These are phyloP conservation scores for Catocala fraxini DNA, from an alignment of 2,888 invertebrate species.

Conservation along the genomic window DNA sequence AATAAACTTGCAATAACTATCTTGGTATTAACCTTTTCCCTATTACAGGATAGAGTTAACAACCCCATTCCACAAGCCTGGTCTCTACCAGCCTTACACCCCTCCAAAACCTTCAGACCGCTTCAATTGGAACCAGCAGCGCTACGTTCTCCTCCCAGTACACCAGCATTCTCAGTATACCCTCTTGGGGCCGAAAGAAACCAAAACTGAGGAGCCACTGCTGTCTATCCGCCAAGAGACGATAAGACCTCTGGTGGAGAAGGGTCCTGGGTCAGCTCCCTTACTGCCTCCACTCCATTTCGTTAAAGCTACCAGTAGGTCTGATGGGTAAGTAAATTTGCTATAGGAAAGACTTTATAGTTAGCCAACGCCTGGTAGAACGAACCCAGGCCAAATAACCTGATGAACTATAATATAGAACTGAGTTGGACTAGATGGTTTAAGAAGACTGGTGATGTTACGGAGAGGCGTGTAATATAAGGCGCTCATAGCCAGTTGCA, in stretches of 20 bases:
- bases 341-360: too few relatives aligned
- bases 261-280: slow-evolving; percentile 61
- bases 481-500: too few relatives aligned
- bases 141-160: slow-evolving; percentile 74
- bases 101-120: slow-evolving; percentile 78
- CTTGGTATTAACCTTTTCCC: neutral
- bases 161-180: slow-evolving; percentile 73
- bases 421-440: too few relatives aligned
- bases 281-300: slow-evolving; percentile 73
- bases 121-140: slow-evolving; percentile 56
- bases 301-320: slow-evolving; percentile 66
- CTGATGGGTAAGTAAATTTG: slow-evolving; percentile 60
- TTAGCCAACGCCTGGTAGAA: too few relatives aligned
- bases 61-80: slow-evolving; percentile 82
- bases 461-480: too few relatives aligned
- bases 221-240: slow-evolving; percentile 71
- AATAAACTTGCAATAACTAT: too few relatives aligned
- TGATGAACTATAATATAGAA: too few relatives aligned
- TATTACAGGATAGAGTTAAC: slow-evolving; percentile 71
- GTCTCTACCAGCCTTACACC: slow-evolving; percentile 83
- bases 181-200: slow-evolving; percentile 71
- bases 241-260: slow-evolving; percentile 76
- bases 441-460: too few relatives aligned
- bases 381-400: too few relatives aligned
- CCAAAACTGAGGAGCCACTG: slow-evolving; percentile 68